Percentiles rank a stretch among this genome's conserved stretches.
phyloP scores from a whole-genome alignment of 2,888 invertebrate genomes.

The Carpatolechia fugitivella region DNA sequence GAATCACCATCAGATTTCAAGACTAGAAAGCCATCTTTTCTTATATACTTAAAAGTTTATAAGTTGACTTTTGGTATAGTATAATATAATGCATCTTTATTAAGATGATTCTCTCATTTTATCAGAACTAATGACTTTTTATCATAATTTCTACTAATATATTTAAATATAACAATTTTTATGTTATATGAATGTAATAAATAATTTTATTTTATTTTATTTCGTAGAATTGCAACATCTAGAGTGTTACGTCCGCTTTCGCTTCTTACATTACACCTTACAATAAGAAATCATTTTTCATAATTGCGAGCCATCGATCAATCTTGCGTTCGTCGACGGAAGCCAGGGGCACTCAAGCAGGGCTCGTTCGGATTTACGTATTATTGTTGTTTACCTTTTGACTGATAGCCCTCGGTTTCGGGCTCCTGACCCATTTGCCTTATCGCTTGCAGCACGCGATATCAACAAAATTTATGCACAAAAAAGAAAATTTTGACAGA shows the following conservation, averaged over 20 bases:
- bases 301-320: constrained; percentile 69
- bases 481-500: constrained; percentile 28
- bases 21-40: too few species aligned
- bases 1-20: too few species aligned
- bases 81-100: too few species aligned
- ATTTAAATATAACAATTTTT: too few species aligned
- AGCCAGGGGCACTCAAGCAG: constrained; percentile 58
- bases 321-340: constrained; percentile 66
- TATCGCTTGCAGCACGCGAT: constrained; percentile 59
- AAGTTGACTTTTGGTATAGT: too few species aligned
- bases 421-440: constrained; percentile 50
- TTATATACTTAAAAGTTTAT: too few species aligned
- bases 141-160: too few species aligned
- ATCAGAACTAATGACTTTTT: too few species aligned
- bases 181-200: too few species aligned
- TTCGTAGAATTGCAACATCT: neutral
- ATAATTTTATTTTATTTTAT: neutral
- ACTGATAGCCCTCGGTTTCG: constrained; percentile 52
- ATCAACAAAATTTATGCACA: constrained; percentile 33
- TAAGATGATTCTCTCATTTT: too few species aligned
- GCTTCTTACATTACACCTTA: constrained; percentile 4
- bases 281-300: constrained; percentile 69
- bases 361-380: constrained; percentile 49
- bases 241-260: neutral
- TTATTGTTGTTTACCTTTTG: constrained; percentile 66